A percentile compares a stretch with the other conserved stretches of the same genome.
Conservation (phyloP, 2,113 vertebrate genomes). For the Scartelaos histophorus region DNA sequence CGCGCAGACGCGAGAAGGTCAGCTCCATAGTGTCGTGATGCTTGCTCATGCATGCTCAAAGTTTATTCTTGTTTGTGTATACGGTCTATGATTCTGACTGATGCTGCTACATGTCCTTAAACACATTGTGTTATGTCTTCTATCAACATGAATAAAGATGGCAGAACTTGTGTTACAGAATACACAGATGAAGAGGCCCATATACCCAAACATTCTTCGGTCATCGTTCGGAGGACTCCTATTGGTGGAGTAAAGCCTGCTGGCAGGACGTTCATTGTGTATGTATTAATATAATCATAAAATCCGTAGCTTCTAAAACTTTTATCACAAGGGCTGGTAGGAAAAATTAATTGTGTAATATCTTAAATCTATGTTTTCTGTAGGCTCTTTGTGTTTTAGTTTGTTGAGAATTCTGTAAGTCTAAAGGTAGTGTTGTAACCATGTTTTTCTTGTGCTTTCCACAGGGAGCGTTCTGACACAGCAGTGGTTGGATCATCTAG, state of each 20-base stretch:
- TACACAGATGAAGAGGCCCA: constrained; percentile 94
- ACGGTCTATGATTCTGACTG: too few species aligned
- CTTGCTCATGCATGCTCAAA: too few species aligned
- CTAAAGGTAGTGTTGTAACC: background rate
- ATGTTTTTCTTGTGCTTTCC: constrained; percentile 1
- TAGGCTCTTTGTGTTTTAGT: too few species aligned
- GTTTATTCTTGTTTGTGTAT: too few species aligned
- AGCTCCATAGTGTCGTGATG: background rate
- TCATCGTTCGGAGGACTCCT: constrained; percentile 96
- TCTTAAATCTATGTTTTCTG: background rate
- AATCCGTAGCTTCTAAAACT: too few species aligned
- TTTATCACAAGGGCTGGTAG: too few species aligned
- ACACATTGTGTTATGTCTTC: too few species aligned
- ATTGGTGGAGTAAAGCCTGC: constrained; percentile 95
- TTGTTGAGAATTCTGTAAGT: too few species aligned
- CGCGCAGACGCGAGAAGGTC: constrained; percentile 97
- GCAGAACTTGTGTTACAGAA: constrained; percentile 69
- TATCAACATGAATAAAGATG: too few species aligned
- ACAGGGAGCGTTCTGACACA: constrained; percentile 93
- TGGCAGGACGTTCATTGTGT: constrained; percentile 98
- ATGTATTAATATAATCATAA: constrained; percentile 65
- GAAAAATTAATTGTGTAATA: too few species aligned
- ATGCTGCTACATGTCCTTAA: too few species aligned
- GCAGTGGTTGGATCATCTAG: constrained; percentile 95
- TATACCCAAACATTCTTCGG: constrained; percentile 97